These are phyloP conservation scores for Lycophotia porphyrea DNA, from an alignment of 2,888 invertebrate genomes.

Conservation along the genomic window DNA sequence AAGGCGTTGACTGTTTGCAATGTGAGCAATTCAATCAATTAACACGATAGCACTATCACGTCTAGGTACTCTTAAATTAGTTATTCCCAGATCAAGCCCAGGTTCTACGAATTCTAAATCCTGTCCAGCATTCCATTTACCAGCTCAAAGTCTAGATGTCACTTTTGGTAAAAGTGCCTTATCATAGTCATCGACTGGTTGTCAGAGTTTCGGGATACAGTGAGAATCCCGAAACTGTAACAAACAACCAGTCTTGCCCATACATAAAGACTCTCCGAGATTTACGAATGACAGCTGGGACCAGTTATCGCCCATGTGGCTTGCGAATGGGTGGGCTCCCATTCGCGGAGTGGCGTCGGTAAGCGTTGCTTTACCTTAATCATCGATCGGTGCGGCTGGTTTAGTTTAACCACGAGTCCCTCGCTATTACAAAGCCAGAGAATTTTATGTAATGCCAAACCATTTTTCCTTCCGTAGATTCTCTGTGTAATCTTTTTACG, in stretches of 20 bases:
- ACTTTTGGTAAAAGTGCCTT: background rate
- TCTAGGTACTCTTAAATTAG: background rate
- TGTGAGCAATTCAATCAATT: background rate
- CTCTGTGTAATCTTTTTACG: slow-evolving; percentile 43
- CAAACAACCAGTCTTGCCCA: background rate
- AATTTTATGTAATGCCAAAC: background rate
- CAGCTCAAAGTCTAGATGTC: background rate
- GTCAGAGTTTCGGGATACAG: background rate
- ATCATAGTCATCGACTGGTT: background rate
- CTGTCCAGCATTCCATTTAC: background rate
- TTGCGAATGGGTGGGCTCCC: background rate
- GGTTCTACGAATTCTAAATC: background rate
- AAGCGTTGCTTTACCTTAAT: background rate
- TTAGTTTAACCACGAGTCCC: background rate
- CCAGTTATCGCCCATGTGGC: background rate
- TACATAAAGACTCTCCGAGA: background rate
- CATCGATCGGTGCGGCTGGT: background rate
- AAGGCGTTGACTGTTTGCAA: no score
- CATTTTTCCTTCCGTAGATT: background rate
- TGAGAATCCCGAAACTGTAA: background rate
- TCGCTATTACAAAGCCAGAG: background rate
- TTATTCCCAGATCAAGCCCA: background rate
- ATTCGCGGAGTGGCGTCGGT: background rate
- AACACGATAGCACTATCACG: no score
- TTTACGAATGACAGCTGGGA: background rate